Evolutionary conservation across 1,140 invertebrate species (phyloP), one percentile per base, ranked within the genome.

Genomic region (Camponotus floridanus): DNA sequence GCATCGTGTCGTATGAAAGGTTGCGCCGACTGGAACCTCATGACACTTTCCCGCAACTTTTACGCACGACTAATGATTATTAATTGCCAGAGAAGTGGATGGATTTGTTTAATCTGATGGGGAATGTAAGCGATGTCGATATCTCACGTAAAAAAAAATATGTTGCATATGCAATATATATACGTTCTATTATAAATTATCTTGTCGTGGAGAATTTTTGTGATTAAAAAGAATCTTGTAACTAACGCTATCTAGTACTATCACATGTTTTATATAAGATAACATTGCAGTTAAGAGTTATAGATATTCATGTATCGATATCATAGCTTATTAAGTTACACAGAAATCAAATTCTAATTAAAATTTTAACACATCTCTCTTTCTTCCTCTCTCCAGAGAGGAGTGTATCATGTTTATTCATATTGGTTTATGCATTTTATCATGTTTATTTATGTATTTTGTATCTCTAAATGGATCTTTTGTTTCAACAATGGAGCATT

Each of bases 1-100:
- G 13, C 21, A 33, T 62, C 79, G 76, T n/a, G 39, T 81, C 59
- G 61, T 39, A 39, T 51, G 7, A 81, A 55, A 39, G 26, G 36
- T 55, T 73, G 45, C 39, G 48, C 48, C 15, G 13, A 51, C 55
- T 51, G 18, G 7, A 51, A 59, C 55, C n/a, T 15, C 64, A 13
- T n/a, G 31, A 11, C 13, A 79, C 33, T 68, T 26, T 68, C 33
- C 13, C 39, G 21, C 11, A 11, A 9, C 18, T 36, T 48, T 51
- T 55, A 51, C 76, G 45, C 42, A 31, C 61, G 13, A 55, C 26
- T 80, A 57, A 68, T 31, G 39, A 79, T 68, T 42, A 55, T 9
- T 36, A 18, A 79, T 31, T 79, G 9, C 33, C 0, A 5, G 21
- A 55, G 39, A 42, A 42, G 4, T 36, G 11, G 1, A 67, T 39